These are phyloP conservation scores for Diaprepes abbreviatus DNA, from an alignment of 2,888 invertebrate species.

Conservation along the genomic window DNA sequence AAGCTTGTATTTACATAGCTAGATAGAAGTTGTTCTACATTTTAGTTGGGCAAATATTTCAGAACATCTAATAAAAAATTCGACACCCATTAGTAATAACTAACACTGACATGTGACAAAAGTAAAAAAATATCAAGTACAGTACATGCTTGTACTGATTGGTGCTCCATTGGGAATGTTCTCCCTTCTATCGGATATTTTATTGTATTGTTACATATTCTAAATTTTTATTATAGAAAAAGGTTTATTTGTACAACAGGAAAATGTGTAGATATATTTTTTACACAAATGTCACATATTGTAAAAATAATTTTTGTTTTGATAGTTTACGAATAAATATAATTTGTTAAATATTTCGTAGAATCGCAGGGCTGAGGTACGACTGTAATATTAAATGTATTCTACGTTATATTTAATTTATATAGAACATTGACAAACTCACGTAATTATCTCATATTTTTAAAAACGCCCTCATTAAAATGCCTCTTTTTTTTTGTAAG, in stretches of 20 bases:
- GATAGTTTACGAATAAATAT: neutral
- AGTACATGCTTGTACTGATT: slow-evolving; percentile 28
- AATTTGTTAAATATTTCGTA: neutral
- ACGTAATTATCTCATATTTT: neutral
- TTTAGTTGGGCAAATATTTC: slow-evolving; percentile 4
- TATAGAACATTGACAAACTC: neutral
- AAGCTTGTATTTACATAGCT: slow-evolving; percentile 35
- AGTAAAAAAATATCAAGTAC: slow-evolving; percentile 26
- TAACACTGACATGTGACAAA: slow-evolving; percentile 22
- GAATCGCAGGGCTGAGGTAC: neutral
- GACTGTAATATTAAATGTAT: neutral
- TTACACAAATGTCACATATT: slow-evolving; percentile 30
- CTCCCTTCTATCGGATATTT: neutral
- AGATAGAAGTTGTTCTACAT: neutral
- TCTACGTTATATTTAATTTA: neutral
- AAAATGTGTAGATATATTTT: slow-evolving; percentile 9
- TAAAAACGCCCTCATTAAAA: neutral
- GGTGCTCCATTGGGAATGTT: slow-evolving; percentile 23
- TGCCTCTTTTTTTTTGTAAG: no score
- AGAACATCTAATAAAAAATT: slow-evolving; percentile 34
- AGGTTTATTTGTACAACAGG: slow-evolving; percentile 20
- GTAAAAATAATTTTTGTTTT: neutral
- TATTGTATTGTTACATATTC: slow-evolving; percentile 15
- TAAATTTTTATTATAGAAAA: slow-evolving; percentile 14
- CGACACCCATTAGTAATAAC: slow-evolving; percentile 21